Conservation (phyloP, 2,113 vertebrate species). For the Pipra filicauda region DNA sequence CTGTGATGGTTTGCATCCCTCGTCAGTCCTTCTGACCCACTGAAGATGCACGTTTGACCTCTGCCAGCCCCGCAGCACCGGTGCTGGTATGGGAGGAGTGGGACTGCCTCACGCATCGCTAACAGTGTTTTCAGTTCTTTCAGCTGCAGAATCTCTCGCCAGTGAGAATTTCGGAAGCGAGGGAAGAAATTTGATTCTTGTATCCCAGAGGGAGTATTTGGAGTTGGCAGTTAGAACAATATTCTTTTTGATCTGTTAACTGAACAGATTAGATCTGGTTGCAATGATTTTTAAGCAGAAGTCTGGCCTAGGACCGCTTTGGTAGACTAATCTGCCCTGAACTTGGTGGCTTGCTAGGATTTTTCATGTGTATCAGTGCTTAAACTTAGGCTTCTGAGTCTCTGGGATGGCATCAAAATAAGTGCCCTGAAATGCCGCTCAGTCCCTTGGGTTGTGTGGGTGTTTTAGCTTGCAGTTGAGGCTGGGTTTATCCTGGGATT, state of each 20-base stretch:
- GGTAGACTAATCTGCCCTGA: neutral
- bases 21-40: neutral
- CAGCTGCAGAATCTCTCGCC: neutral
- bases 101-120: accelerated
- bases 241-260: constrained; percentile 48
- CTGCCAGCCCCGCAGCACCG: neutral
- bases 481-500: constrained; percentile 22
- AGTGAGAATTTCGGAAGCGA: neutral
- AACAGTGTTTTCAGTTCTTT: neutral
- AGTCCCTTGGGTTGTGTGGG: neutral
- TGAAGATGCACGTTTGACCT: neutral
- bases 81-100: neutral
- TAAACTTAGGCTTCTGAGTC: neutral
- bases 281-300: neutral
- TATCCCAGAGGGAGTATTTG: neutral
- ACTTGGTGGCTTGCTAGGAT: neutral
- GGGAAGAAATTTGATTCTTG: constrained; percentile 37
- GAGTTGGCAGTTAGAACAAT: constrained; percentile 59
- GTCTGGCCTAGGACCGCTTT: neutral
- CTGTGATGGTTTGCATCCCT: accelerated
- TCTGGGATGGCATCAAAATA: neutral
- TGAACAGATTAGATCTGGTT: constrained; percentile 23
- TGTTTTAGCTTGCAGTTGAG: neutral
- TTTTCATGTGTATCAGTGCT: neutral
- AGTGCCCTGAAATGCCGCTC: accelerated